Evolutionary conservation across 2,113 vertebrate species (phyloP).

Genomic region (Charina bottae): DNA sequence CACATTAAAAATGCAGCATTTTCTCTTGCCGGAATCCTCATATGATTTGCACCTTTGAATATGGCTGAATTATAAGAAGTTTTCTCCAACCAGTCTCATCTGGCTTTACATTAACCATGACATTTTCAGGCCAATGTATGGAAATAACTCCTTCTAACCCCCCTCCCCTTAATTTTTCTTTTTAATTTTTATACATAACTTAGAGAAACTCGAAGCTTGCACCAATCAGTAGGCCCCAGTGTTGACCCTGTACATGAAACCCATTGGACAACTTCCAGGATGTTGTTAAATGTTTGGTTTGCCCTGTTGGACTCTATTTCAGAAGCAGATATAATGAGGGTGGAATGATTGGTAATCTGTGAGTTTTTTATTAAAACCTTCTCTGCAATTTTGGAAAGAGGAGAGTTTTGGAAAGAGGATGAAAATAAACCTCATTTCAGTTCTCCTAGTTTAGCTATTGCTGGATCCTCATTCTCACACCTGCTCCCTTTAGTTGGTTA

Average conservation of each 20-base stretch:
- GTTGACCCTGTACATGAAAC: constrained; percentile 27
- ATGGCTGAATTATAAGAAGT: constrained; percentile 11
- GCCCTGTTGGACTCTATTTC: constrained; percentile 34
- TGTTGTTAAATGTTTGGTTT: constrained; percentile 1
- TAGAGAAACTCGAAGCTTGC: constrained; percentile 43
- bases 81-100: constrained; percentile 3
- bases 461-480: neutral
- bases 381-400: neutral
- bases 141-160: neutral
- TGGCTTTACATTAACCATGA: constrained; percentile 19
- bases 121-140: constrained; percentile 37
- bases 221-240: constrained; percentile 41
- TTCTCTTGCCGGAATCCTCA: neutral
- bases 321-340: constrained; percentile 6
- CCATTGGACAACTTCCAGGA: constrained; percentile 23
- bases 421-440: neutral
- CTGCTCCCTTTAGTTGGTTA: constrained; percentile 29
- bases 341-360: constrained; percentile 4
- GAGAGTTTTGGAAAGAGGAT: constrained; percentile 5
- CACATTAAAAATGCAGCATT: neutral
- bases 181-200: neutral
- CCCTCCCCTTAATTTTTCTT: neutral
- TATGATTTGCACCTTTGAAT: neutral
- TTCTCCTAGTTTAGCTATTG: neutral
- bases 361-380: neutral